Conservation (phyloP, 1,140 invertebrate species). For the Zaprionus capensis region DNA sequence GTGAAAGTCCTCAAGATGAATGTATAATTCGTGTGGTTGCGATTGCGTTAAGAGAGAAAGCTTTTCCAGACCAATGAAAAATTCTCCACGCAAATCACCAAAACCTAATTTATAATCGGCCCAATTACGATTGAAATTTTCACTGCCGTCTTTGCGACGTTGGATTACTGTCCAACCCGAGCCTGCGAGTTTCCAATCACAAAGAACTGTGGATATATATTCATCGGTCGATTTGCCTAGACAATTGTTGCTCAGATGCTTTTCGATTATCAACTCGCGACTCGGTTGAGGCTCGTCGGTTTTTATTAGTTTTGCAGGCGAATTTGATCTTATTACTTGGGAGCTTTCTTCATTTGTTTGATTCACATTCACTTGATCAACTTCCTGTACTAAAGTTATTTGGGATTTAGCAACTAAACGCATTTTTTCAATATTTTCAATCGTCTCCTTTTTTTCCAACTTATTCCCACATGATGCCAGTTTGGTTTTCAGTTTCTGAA, state of each 20-base stretch:
- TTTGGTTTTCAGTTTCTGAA: not conserved
- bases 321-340: not conserved
- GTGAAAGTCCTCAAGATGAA: slow-evolving; percentile 28
- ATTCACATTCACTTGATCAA: not conserved
- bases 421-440: not conserved
- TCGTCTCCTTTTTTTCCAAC: not conserved
- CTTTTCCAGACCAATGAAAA: slow-evolving; percentile 38
- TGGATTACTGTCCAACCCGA: slow-evolving; percentile 35
- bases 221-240: not conserved
- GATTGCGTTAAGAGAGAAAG: slow-evolving; percentile 16
- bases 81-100: slow-evolving; percentile 22
- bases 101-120: slow-evolving; percentile 18
- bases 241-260: slow-evolving; percentile 6
- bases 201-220: slow-evolving; percentile 8
- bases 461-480: not conserved
- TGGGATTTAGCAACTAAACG: no score
- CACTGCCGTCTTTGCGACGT: slow-evolving; percentile 27
- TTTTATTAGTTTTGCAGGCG: not conserved
- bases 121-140: slow-evolving; percentile 35
- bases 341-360: not conserved
- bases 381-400: not conserved
- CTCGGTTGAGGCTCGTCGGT: not conserved
- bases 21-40: slow-evolving; percentile 32
- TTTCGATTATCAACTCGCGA: not conserved
- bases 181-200: slow-evolving; percentile 18